Conservation (phyloP, 35 echinoderm and acorn worm genomes). For the Acanthaster planci region DNA sequence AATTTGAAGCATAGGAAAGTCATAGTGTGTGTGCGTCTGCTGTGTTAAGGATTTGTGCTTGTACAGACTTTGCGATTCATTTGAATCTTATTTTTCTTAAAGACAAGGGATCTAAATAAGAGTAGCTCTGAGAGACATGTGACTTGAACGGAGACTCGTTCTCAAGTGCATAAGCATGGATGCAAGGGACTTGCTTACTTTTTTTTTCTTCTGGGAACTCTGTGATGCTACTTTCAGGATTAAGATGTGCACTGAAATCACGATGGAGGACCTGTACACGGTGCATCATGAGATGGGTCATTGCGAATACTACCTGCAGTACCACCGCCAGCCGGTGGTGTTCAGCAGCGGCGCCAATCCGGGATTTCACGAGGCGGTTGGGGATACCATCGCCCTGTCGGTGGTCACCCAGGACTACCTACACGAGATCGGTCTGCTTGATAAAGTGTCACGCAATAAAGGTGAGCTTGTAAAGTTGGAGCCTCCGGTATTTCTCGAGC, state of each 20-base stretch:
- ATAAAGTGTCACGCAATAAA: conserved; percentile 31
- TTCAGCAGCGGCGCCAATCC: conserved; percentile 90
- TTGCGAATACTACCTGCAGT: conserved; percentile 90
- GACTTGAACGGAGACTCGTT: too few species aligned
- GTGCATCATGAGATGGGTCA: conserved; percentile 97
- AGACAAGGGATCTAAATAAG: too few species aligned
- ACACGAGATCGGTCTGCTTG: conserved; percentile 69
- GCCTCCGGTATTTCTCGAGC: too few species aligned
- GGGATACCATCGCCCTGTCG: conserved; percentile 92
- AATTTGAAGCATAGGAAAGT: too few species aligned
- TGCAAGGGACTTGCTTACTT: too few species aligned
- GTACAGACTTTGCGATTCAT: too few species aligned
- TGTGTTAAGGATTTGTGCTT: too few species aligned
- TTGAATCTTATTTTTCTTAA: too few species aligned
- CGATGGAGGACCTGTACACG: conserved; percentile 82
- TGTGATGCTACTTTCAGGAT: conserved; percentile 48
- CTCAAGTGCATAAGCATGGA: too few species aligned
- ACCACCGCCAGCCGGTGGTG: conserved; percentile 63
- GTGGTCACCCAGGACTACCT: conserved; percentile 89
- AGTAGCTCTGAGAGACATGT: too few species aligned
- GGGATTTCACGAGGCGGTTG: conserved; percentile 95
- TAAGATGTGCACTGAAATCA: conserved; percentile 94
- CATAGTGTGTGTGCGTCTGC: too few species aligned
- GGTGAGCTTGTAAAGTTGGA: conserved; percentile 31
- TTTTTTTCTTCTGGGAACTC: too few species aligned